Evolutionary conservation across 1,140 invertebrate species (phyloP).

Genomic region (Chlorops oryzae): DNA sequence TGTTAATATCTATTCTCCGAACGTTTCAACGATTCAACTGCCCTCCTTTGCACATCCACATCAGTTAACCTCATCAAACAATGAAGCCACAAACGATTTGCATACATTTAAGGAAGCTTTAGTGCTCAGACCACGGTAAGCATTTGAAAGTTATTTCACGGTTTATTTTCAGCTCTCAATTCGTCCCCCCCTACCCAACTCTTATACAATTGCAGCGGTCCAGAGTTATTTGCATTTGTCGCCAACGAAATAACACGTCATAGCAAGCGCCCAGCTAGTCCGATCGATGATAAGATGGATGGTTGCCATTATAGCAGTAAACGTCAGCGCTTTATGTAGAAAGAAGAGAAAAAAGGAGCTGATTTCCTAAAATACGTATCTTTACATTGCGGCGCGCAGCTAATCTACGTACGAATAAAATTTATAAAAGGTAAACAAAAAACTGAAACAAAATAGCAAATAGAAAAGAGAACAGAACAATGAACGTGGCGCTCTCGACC

Average conservation of each 20-base stretch:
- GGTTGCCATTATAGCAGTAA: constrained; percentile 52
- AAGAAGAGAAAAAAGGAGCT: too few relatives aligned
- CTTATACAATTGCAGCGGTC: constrained; percentile 38
- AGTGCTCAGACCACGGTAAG: constrained; percentile 54
- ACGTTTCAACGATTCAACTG: constrained; percentile 20
- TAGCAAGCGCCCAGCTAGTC: constrained; percentile 63
- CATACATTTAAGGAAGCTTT: constrained; percentile 73
- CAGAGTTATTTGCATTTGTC: constrained; percentile 70
- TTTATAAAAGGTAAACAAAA: too few relatives aligned
- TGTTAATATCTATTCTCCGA: constrained; percentile 13
- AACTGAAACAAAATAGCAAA: too few relatives aligned
- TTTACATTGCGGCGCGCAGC: too few relatives aligned
- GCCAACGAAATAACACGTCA: constrained; percentile 70
- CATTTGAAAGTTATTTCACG: neutral
- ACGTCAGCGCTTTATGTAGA: constrained; percentile 51
- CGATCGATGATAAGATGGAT: constrained; percentile 53
- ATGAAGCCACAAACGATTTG: constrained; percentile 53
- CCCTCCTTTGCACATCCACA: constrained; percentile 19
- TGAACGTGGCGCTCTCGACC: too few relatives aligned
- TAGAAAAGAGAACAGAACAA: too few relatives aligned
- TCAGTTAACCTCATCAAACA: constrained; percentile 43
- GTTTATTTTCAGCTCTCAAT: neutral
- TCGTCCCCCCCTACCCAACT: neutral
- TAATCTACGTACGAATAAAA: too few relatives aligned
- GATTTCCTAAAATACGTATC: too few relatives aligned